These are phyloP conservation scores for Phodopus roborovskii DNA, from an alignment of 2,113 vertebrate genomes.

Conservation along the genomic window DNA sequence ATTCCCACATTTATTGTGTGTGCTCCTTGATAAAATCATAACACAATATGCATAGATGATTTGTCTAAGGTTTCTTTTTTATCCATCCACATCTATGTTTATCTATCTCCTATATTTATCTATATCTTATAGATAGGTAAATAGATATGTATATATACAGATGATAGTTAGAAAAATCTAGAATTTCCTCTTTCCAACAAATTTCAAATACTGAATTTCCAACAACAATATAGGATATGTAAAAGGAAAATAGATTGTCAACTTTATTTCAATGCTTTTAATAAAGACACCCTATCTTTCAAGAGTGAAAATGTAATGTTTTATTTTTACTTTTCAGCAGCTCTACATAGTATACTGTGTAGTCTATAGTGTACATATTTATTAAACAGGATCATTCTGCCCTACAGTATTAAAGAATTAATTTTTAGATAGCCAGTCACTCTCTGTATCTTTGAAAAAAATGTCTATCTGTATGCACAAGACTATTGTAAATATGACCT, in stretches of 20 bases:
- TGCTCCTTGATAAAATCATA: neutral
- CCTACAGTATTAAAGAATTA: neutral
- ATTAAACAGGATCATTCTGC: neutral
- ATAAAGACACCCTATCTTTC: neutral
- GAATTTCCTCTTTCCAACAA: neutral
- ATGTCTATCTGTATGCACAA: neutral
- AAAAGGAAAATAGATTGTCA: neutral
- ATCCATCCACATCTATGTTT: too few relatives aligned
- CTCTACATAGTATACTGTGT: rapidly evolving
- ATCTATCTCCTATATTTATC: neutral
- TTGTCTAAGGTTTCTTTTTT: neutral
- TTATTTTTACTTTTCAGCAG: neutral
- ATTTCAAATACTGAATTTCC: neutral
- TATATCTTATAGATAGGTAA: too few relatives aligned
- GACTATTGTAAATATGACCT: neutral
- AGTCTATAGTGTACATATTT: neutral
- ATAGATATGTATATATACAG: too few relatives aligned
- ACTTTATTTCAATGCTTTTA: neutral
- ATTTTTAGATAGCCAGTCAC: neutral
- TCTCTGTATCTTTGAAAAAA: neutral
- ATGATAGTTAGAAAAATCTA: too few relatives aligned
- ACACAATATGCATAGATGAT: neutral
- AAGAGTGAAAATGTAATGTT: neutral
- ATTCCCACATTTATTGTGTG: neutral
- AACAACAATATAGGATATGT: neutral